These are phyloP conservation scores for Acanthaster planci DNA, from an alignment of 35 echinoderm and acorn worm genomes.

Conservation along the genomic window DNA sequence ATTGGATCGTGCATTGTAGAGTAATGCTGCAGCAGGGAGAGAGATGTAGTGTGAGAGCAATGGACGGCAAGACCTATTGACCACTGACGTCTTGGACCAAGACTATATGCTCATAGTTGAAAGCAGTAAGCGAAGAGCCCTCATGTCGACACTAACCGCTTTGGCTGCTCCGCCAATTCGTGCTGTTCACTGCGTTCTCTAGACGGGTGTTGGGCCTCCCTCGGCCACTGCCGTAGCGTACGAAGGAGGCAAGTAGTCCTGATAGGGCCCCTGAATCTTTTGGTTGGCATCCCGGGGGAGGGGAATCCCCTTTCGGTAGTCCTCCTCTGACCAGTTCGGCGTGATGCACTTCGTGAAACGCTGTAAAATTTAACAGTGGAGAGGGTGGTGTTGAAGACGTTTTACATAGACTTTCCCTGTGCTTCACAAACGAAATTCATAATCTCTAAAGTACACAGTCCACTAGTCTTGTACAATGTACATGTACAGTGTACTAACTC, in stretches of 20 bases:
- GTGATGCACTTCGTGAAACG: conserved; percentile 69
- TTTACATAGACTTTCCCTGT: neutral
- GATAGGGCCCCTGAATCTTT: conserved; percentile 68
- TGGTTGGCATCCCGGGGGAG: neutral
- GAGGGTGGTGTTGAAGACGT: neutral
- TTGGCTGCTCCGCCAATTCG: too few species aligned
- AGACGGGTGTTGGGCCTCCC: conserved; percentile 57
- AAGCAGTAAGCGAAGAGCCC: too few species aligned
- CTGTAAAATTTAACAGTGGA: conserved; percentile 43
- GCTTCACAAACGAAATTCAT: neutral
- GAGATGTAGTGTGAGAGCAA: too few species aligned
- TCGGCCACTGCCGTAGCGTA: conserved; percentile 76
- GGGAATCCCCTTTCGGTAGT: conserved; percentile 65
- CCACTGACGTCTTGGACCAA: too few species aligned
- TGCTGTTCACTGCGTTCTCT: neutral
- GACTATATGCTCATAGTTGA: too few species aligned
- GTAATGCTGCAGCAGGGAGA: too few species aligned
- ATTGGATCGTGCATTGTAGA: too few species aligned
- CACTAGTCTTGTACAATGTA: neutral
- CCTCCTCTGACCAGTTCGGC: conserved; percentile 79
- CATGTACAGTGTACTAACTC: too few species aligned
- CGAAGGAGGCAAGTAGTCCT: conserved; percentile 81
- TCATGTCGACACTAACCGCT: too few species aligned
- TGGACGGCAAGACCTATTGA: too few species aligned
- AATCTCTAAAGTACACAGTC: neutral